A percentile compares a stretch with the other conserved stretches of the same genome.
Conservation (phyloP, 2,797 vertebrate genomes). For the Chelonia mydas region DNA sequence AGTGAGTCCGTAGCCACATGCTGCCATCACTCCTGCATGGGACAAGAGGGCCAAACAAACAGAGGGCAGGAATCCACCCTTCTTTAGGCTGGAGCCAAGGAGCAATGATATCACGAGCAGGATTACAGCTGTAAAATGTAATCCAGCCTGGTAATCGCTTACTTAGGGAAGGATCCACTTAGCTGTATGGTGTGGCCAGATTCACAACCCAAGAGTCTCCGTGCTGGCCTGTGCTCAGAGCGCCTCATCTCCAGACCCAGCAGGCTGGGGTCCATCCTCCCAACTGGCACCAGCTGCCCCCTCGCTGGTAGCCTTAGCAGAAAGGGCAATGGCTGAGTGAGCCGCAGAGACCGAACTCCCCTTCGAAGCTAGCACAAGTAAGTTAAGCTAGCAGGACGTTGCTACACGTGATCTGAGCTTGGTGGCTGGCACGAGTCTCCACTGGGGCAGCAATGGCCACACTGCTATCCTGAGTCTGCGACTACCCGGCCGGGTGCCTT, state of each 20-base stretch:
- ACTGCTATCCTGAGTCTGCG: not conserved
- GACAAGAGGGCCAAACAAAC: not conserved
- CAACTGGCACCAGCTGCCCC: not conserved
- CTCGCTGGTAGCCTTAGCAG: not conserved
- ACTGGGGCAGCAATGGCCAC: too few relatives aligned
- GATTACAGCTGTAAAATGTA: not conserved
- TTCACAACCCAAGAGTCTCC: not conserved
- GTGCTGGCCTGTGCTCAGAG: not conserved
- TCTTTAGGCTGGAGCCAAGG: not conserved
- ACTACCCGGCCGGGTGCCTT: too few relatives aligned
- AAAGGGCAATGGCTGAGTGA: not conserved
- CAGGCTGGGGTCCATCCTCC: not conserved
- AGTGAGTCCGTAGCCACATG: not conserved
- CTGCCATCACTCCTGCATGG: not conserved
- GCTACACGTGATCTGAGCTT: not conserved
- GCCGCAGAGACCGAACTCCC: not conserved
- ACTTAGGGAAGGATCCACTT: not conserved
- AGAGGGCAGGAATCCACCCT: not conserved
- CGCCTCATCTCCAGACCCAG: not conserved
- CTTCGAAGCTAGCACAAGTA: not conserved
- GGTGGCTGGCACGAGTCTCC: not conserved
- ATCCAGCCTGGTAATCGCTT: not conserved
- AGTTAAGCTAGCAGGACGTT: not conserved
- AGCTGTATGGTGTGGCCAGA: not conserved
- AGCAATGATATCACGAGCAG: not conserved